Evolutionary conservation across 2,113 vertebrate genomes (phyloP).

Genomic region (Todiramphus saurophagus): DNA sequence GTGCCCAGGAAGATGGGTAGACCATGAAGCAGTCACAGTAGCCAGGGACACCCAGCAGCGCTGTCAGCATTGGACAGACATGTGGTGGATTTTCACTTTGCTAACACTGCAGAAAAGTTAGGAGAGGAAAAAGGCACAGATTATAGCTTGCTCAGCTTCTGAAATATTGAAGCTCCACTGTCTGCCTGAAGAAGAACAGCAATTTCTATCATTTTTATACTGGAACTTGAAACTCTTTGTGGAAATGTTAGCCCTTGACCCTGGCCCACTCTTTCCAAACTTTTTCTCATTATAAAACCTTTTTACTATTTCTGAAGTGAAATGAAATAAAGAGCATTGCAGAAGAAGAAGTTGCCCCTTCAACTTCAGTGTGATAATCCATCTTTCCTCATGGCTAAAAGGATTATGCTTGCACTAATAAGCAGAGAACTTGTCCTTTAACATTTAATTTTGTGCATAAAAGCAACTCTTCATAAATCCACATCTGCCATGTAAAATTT

Average conservation of each 20-base stretch:
- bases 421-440: not conserved
- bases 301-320: not conserved
- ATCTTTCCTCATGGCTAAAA: not conserved
- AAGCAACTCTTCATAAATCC: not conserved
- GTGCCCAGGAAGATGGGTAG: not conserved
- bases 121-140: not conserved
- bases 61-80: accelerated
- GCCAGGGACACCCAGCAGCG: not conserved
- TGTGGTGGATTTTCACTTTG: not conserved
- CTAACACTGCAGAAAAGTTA: no score
- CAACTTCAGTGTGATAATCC: no score
- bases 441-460: not conserved
- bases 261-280: not conserved
- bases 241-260: not conserved
- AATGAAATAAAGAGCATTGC: not conserved
- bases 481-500: not conserved
- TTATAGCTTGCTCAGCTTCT: not conserved
- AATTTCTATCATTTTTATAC: not conserved
- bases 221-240: not conserved
- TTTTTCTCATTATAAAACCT: not conserved
- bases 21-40: not conserved
- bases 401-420: not conserved
- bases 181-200: not conserved
- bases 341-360: not conserved
- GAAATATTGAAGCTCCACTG: not conserved